These are phyloP conservation scores for Plebejus argus DNA, from an alignment of 2,888 invertebrate species.

Conservation along the genomic window DNA sequence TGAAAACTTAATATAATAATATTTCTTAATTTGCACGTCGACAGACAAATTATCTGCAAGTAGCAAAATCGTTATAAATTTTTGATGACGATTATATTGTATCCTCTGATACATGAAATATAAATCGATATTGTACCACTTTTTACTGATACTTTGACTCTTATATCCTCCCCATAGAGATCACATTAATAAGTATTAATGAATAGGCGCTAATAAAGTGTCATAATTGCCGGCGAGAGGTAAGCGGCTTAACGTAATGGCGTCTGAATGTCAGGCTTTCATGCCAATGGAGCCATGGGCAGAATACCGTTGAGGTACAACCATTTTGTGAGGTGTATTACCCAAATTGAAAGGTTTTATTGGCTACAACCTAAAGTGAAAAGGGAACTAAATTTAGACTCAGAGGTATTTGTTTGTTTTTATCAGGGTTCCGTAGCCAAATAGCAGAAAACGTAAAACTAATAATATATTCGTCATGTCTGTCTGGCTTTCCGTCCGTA, in stretches of 20 bases:
- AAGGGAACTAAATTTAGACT: no score
- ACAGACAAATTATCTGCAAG: no score
- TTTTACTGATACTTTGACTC: neutral
- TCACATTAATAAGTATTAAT: neutral
- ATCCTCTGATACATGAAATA: no score
- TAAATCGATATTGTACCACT: neutral
- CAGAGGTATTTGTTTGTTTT: no score
- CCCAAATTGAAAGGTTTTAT: neutral
- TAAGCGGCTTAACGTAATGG: neutral
- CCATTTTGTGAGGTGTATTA: conserved; percentile 3
- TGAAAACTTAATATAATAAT: no score
- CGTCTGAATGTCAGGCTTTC: neutral
- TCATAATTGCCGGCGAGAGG: neutral
- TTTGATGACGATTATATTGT: no score
- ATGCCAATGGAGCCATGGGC: neutral
- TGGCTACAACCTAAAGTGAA: neutral
- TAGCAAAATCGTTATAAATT: no score
- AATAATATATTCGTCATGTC: no score
- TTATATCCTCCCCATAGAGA: neutral
- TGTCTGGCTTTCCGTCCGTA: no score
- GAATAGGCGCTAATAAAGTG: neutral
- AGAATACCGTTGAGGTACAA: neutral
- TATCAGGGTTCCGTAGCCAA: no score
- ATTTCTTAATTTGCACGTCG: no score
- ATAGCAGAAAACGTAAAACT: no score